Percentiles rank a stretch among this genome's conserved stretches.
These are phyloP conservation scores for Tragelaphus buxtoni DNA, from an alignment of 2,113 vertebrate genomes.

Conservation along the genomic window DNA sequence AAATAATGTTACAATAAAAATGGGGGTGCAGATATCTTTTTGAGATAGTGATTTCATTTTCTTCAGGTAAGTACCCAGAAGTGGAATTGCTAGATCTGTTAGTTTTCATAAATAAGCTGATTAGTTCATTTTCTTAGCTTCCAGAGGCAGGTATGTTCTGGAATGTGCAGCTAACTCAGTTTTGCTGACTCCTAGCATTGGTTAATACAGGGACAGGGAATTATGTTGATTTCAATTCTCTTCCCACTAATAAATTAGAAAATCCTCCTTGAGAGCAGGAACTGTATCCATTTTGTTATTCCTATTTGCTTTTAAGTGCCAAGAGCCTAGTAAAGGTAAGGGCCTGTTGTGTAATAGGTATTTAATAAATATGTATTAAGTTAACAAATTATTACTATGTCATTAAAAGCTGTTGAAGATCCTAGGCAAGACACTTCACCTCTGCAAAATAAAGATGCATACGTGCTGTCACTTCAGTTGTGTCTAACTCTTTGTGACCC, in stretches of 20 bases:
- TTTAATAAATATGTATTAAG: not conserved
- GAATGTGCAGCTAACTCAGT: not conserved
- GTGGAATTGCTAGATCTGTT: not conserved
- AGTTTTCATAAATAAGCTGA: not conserved
- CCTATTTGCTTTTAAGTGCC: too few relatives aligned
- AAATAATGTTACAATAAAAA: not conserved
- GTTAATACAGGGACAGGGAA: not conserved
- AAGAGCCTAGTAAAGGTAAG: not conserved
- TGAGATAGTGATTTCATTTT: not conserved
- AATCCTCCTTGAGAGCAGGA: not conserved
- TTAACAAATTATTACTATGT: not conserved
- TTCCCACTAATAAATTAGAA: not conserved
- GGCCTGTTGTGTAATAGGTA: not conserved
- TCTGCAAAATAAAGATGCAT: not conserved
- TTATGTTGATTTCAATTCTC: not conserved
- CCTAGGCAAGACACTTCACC: not conserved
- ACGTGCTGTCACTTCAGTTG: not conserved
- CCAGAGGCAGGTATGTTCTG: not conserved
- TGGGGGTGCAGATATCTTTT: not conserved
- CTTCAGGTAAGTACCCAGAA: not conserved
- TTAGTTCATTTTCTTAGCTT: not conserved
- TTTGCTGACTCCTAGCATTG: not conserved
- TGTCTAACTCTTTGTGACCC: not conserved
- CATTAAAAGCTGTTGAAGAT: not conserved
- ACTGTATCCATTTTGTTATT: not conserved